Conservation (phyloP, 2,888 invertebrate species). For the Drosophila fungiperda region DNA sequence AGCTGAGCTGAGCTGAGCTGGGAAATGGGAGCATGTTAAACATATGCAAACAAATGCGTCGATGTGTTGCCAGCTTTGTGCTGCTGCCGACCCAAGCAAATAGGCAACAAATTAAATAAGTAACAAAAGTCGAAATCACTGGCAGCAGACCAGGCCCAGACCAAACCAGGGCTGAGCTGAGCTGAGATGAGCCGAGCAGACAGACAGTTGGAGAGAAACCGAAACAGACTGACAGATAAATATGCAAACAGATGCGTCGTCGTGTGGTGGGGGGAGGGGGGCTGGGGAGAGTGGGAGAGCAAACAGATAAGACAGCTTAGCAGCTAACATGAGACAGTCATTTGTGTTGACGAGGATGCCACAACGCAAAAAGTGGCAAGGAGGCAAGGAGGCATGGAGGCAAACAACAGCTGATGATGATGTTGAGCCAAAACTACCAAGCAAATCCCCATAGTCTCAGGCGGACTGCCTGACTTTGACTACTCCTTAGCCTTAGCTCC, state of each 20-base stretch:
- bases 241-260: conserved; percentile 55
- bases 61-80: conserved; percentile 45
- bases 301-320: conserved; percentile 77
- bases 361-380: conserved; percentile 22
- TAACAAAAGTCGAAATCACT: conserved; percentile 74
- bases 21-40: conserved; percentile 62
- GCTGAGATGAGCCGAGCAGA: not conserved
- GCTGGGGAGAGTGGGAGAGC: conserved; percentile 27
- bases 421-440: conserved; percentile 43
- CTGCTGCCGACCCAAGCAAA: conserved; percentile 51
- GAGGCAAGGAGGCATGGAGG: conserved; percentile 9
- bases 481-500: too few species aligned
- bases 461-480: not conserved
- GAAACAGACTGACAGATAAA: conserved; percentile 51
- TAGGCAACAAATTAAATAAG: conserved; percentile 81
- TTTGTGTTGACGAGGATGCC: conserved; percentile 75
- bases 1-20: not conserved
- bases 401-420: conserved; percentile 18
- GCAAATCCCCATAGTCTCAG: conserved; percentile 47
- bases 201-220: conserved; percentile 1
- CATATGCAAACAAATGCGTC: conserved; percentile 76
- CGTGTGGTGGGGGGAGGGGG: not conserved
- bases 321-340: conserved; percentile 81
- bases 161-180: not conserved
- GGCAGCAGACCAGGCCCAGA: conserved; percentile 5